Percentiles rank a stretch among this genome's conserved stretches.
Conservation (phyloP, 2,888 invertebrate genomes). For the Cenopis cana region DNA sequence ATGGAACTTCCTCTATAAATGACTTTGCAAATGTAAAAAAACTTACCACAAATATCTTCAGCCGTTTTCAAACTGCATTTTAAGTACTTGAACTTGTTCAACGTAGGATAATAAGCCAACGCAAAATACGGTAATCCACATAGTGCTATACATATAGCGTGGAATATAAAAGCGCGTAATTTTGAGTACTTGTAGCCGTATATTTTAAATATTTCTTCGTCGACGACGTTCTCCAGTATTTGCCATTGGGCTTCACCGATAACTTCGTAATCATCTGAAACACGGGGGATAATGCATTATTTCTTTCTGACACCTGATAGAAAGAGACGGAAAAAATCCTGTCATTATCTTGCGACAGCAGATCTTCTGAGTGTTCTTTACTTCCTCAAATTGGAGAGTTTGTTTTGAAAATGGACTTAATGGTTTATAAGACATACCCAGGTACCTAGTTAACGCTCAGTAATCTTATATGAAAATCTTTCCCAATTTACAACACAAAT, state of each 20-base stretch:
- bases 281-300: constrained; percentile 20
- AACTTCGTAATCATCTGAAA: constrained; percentile 84
- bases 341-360: too few species aligned
- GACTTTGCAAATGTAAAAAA: neutral
- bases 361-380: too few species aligned
- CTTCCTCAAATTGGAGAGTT: too few species aligned
- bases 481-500: too few species aligned
- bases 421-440: too few species aligned
- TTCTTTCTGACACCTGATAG: too few species aligned
- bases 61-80: constrained; percentile 85
- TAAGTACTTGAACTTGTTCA: constrained; percentile 81
- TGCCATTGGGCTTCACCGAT: constrained; percentile 84
- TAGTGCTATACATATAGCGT: constrained; percentile 77
- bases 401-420: too few species aligned
- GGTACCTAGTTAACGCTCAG: too few species aligned
- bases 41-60: constrained; percentile 81
- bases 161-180: constrained; percentile 75
- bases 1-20: too few species aligned
- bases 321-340: too few species aligned
- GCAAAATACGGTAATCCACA: constrained; percentile 85
- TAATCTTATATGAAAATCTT: too few species aligned
- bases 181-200: constrained; percentile 81
- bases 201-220: constrained; percentile 78
- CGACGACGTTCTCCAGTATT: constrained; percentile 78
- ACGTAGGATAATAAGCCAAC: constrained; percentile 83